phyloP scores from a whole-genome alignment of 2,113 vertebrate species.

The Polypterus bichir region DNA sequence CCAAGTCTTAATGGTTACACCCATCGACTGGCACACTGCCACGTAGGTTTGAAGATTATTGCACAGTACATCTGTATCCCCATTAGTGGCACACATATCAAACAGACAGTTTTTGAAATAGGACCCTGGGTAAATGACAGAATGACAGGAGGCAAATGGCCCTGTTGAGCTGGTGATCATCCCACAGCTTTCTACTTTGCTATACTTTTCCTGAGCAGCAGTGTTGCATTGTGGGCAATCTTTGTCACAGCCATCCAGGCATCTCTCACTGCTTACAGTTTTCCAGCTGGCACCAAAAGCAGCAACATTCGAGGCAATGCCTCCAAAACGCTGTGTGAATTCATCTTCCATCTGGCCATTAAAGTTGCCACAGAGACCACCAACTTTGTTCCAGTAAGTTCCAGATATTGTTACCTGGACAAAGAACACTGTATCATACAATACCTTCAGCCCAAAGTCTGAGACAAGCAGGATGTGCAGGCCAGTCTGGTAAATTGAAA shows the following conservation, averaged over 20 bases:
- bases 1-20: not conserved
- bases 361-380: constrained; percentile 11
- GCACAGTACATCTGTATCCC: not conserved
- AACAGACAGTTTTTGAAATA: not conserved
- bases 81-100: not conserved
- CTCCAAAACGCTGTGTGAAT: not conserved
- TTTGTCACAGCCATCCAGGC: not conserved
- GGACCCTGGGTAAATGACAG: not conserved
- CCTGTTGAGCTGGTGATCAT: not conserved
- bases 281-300: constrained; percentile 10
- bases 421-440: not conserved
- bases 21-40: not conserved
- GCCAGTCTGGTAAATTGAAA: constrained; percentile 15
- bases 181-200: not conserved
- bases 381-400: not conserved
- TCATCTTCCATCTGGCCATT: not conserved
- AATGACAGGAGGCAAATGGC: not conserved
- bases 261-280: not conserved
- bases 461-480: not conserved
- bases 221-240: not conserved
- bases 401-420: not conserved
- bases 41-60: not conserved
- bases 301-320: not conserved
- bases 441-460: not conserved
- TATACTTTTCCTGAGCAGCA: not conserved